These are phyloP conservation scores for Kuschelorhynchus macadamiae DNA, from an alignment of 2,888 invertebrate species.

Conservation along the genomic window DNA sequence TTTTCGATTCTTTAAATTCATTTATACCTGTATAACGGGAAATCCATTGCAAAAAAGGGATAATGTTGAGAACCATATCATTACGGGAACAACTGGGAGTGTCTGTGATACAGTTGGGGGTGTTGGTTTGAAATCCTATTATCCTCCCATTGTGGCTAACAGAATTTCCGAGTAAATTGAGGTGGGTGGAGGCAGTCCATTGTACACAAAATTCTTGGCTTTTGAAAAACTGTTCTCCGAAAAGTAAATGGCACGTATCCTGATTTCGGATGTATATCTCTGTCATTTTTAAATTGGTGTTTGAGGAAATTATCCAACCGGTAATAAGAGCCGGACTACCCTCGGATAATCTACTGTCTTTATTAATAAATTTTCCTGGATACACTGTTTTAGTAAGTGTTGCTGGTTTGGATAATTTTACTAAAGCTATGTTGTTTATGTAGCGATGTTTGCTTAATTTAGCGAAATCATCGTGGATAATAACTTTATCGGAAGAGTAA, in stretches of 20 bases:
- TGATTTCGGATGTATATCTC: constrained; percentile 9
- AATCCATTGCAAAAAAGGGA: constrained; percentile 26
- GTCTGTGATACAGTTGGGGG: background rate
- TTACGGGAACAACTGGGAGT: constrained; percentile 14
- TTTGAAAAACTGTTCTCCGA: constrained; percentile 8
- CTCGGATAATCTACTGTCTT: constrained; percentile 4
- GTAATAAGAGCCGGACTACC: background rate
- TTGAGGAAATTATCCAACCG: constrained; percentile 13
- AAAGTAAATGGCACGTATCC: constrained; percentile 22
- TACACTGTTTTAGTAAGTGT: background rate
- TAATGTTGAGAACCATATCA: constrained; percentile 18
- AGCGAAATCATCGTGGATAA: constrained; percentile 21
- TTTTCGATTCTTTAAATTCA: background rate
- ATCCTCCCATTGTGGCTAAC: constrained; percentile 11
- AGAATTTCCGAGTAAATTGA: constrained; percentile 23
- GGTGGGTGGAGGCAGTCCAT: constrained; percentile 7
- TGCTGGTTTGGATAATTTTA: constrained; percentile 16
- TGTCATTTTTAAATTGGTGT: constrained; percentile 11
- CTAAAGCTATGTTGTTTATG: constrained; percentile 26
- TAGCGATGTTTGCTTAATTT: constrained; percentile 17
- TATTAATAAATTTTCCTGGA: constrained; percentile 16
- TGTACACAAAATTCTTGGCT: constrained; percentile 24
- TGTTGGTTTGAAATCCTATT: constrained; percentile 28
- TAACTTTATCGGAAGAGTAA: background rate
- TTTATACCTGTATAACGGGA: constrained; percentile 4